Percentiles rank a stretch among this genome's conserved stretches.
phyloP scores from a whole-genome alignment of 1,140 invertebrate genomes.

The Steinernema khuongi region DNA sequence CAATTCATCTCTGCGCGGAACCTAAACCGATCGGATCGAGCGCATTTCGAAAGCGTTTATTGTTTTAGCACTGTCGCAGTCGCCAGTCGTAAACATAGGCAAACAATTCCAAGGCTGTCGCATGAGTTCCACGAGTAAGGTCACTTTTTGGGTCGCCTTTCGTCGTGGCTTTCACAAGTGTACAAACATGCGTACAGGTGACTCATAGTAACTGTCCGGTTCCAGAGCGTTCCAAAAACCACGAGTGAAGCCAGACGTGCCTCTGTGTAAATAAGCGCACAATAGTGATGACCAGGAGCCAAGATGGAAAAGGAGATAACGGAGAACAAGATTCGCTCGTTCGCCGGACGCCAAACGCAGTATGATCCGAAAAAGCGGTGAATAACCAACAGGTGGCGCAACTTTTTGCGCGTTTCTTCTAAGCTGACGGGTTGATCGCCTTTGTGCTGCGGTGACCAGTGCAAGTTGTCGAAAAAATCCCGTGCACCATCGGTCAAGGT shows the following conservation, averaged over 20 bases:
- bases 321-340: not conserved
- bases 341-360: not conserved
- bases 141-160: not conserved
- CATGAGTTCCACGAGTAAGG: not conserved
- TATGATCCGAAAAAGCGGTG: not conserved
- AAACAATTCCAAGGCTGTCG: constrained; percentile 2
- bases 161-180: not conserved
- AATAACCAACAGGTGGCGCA: not conserved
- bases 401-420: not conserved
- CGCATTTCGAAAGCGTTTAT: not conserved
- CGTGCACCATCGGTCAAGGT: not conserved
- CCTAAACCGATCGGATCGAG: not conserved
- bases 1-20: not conserved
- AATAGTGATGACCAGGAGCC: not conserved
- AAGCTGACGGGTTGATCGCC: not conserved
- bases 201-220: not conserved
- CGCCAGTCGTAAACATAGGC: not conserved
- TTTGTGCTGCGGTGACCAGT: not conserved
- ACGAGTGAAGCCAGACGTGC: not conserved
- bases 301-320: not conserved
- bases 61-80: not conserved
- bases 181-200: too few species aligned
- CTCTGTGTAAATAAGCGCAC: not conserved
- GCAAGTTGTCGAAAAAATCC: not conserved
- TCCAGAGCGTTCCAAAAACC: not conserved